Conservation (phyloP, 2,888 invertebrate species). For the Sipha maydis region DNA sequence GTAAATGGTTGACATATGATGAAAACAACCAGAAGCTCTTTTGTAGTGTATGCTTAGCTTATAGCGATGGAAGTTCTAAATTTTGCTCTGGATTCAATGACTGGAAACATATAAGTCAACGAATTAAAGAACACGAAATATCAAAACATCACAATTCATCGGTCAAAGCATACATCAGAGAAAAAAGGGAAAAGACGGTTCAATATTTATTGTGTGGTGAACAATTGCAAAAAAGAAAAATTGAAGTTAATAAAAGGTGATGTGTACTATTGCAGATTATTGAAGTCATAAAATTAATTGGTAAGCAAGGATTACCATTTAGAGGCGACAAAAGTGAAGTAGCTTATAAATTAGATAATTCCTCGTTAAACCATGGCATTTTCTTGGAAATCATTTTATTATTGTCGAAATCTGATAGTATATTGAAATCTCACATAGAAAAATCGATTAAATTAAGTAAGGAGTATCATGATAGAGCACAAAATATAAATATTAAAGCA, state of each 20-base stretch:
- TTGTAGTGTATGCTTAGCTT: too few relatives aligned
- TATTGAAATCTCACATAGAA: too few relatives aligned
- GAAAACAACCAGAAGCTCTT: too few relatives aligned
- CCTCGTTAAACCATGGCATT: background rate
- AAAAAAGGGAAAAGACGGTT: background rate
- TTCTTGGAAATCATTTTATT: background rate
- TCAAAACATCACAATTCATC: background rate
- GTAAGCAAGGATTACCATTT: too few relatives aligned
- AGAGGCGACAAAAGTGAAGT: slow-evolving; percentile 1
- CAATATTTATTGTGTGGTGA: background rate
- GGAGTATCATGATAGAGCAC: too few relatives aligned
- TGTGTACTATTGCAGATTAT: background rate
- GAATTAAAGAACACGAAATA: background rate
- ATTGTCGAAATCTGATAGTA: too few relatives aligned
- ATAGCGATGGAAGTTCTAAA: too few relatives aligned
- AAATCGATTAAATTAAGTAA: too few relatives aligned
- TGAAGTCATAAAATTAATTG: too few relatives aligned
- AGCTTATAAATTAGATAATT: background rate
- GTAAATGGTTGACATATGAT: too few relatives aligned
- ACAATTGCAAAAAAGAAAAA: background rate
- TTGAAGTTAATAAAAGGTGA: background rate
- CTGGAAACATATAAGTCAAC: background rate
- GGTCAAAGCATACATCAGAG: background rate
- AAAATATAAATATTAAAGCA: too few relatives aligned
- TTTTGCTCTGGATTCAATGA: background rate